Evolutionary conservation across 1,140 invertebrate species (phyloP).

Genomic region (Rhagoletis zephyria): DNA sequence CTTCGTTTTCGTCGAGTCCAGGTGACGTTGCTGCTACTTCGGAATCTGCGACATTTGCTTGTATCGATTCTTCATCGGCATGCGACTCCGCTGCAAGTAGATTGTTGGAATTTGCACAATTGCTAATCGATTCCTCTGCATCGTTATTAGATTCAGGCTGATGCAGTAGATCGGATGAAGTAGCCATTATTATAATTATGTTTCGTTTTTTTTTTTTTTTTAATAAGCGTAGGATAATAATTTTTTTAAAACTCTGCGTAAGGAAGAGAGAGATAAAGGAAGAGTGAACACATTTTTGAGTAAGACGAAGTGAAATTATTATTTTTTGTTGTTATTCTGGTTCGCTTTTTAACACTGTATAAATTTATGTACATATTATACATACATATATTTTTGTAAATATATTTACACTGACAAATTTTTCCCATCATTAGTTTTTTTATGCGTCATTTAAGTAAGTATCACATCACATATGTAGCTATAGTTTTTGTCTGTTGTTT

Average conservation of each 20-base stretch:
- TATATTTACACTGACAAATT: not conserved
- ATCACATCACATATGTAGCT: no score
- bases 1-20: conserved; percentile 20
- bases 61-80: conserved; percentile 38
- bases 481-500: not conserved
- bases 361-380: not conserved
- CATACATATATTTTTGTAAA: not conserved
- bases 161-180: conserved; percentile 39
- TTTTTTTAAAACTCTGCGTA: conserved; percentile 25
- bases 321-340: not conserved
- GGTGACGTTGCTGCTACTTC: conserved; percentile 32
- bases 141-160: conserved; percentile 26
- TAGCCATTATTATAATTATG: conserved; percentile 43
- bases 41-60: conserved; percentile 13
- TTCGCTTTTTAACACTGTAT: not conserved
- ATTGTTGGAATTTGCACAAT: conserved; percentile 47
- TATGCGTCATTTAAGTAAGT: not conserved
- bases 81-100: not conserved
- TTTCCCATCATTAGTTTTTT: not conserved
- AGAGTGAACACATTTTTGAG: not conserved
- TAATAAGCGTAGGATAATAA: conserved; percentile 31
- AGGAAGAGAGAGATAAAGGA: not conserved
- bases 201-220: not conserved
- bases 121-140: conserved; percentile 40
- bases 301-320: not conserved